Base-by-base conservation (phyloP, 2,113 vertebrate genomes). In the Myanophis thanlyinensis region DNA sequence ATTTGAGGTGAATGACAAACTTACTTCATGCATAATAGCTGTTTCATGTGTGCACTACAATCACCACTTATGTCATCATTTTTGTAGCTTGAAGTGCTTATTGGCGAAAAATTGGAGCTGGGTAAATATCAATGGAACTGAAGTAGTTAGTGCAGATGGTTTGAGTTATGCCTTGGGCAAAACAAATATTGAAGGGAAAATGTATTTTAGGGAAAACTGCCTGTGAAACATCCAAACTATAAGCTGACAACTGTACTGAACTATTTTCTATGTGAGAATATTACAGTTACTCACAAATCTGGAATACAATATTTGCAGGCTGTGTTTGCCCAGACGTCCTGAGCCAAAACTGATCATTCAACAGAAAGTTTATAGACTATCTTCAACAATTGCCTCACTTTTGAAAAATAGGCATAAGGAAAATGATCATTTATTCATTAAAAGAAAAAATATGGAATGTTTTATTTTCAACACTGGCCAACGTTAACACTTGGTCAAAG, bases 241-340 rank as follows among this genome's bases (percentile, higher is more conserved):
- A 94, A 94, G 85, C 88, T 91, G 92, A 94, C 90, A 91, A 94
- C 92, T 91, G 20, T 3, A 52, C 52, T 93, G 89, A 94, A 96
- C 95, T 94, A 93, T 94, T 91, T 92, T 95, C 89, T 93, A 93
- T 89, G 93, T 96, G 94, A 94, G 92, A 95, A 92, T 46, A 94
- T 85, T 94, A 95, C 48, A 91, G 94, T 93, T 89, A 92, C 85
- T 96, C 96, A 96, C 93, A 94, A n/a, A 91, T 94, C 80, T 96
- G 94, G 94, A 94, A 0, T 44, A 44, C 1, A 0, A n/a, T 80
- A 40, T 80, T 8, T 20, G 35, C 35, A 20, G 18, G 18, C 7
- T 80, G 73, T 22, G 18, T 40, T 80, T 9, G 18, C 18, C 7
- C 73, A 80, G 6, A 80, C 44, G 12, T n/a, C 10, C 11, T n/a